Evolutionary conservation across 2,113 vertebrate species (phyloP).

Genomic region (Hassar affinis): DNA sequence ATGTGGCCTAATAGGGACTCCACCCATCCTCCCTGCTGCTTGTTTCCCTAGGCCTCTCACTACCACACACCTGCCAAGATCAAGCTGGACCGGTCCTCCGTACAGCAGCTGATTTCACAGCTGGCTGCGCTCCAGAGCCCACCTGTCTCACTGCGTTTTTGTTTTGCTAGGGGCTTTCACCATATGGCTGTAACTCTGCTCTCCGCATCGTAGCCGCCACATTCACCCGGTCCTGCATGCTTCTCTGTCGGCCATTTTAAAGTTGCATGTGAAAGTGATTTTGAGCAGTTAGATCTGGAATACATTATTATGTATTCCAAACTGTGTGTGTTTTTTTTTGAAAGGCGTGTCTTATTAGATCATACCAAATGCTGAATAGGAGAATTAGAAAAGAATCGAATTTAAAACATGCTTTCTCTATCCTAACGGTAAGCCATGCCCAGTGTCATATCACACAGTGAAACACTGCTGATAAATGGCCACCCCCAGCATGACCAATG

Average conservation of each 20-base stretch:
- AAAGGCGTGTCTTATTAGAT: not conserved
- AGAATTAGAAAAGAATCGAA: not conserved
- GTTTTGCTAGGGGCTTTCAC: conserved; percentile 66
- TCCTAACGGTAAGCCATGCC: not conserved
- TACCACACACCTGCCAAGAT: conserved; percentile 55
- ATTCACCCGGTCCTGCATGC: conserved; percentile 25
- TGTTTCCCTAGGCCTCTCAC: not conserved
- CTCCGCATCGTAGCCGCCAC: conserved; percentile 41
- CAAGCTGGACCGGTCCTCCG: conserved; percentile 51
- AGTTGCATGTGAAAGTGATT: not conserved
- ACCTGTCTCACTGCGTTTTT: conserved; percentile 48
- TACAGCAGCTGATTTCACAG: conserved; percentile 68
- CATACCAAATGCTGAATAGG: conserved; percentile 9
- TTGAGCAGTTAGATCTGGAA: not conserved
- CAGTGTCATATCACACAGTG: not conserved
- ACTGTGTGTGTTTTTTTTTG: not conserved
- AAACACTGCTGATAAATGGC: conserved; percentile 18
- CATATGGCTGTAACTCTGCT: conserved; percentile 68
- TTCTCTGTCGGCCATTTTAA: not conserved
- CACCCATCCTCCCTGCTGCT: conserved; percentile 39
- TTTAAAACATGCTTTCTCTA: not conserved
- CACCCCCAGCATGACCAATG: conserved; percentile 75
- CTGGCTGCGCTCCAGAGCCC: conserved; percentile 61
- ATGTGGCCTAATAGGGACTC: conserved; percentile 52
- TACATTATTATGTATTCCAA: not conserved